These are phyloP conservation scores for Botia almorhae DNA, from an alignment of 2,797 vertebrate species.

Conservation along the genomic window DNA sequence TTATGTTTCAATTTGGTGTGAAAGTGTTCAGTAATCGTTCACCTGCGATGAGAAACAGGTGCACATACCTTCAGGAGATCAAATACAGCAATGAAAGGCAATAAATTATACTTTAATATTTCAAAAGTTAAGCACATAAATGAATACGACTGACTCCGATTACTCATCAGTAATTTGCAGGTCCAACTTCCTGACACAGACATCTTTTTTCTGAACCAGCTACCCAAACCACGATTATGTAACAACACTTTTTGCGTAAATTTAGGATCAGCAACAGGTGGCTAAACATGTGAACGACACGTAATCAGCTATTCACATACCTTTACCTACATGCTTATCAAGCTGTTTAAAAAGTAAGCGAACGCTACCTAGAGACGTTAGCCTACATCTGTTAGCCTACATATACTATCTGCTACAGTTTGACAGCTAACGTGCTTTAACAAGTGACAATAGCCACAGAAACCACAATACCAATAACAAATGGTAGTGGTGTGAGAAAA, in stretches of 20 bases:
- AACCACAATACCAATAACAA: not conserved
- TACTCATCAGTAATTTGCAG: not conserved
- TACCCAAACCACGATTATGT: not conserved
- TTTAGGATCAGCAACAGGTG: not conserved
- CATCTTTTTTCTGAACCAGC: not conserved
- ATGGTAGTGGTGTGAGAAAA: no score
- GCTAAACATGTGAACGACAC: not conserved
- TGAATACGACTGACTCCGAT: not conserved
- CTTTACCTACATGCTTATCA: not conserved
- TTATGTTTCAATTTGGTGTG: not conserved
- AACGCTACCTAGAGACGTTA: constrained; percentile 2
- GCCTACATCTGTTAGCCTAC: not conserved
- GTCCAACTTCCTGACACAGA: not conserved
- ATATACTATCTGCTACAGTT: not conserved
- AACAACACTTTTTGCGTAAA: not conserved
- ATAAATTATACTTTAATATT: not conserved
- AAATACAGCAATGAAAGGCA: not conserved
- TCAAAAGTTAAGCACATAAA: not conserved
- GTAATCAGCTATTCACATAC: not conserved
- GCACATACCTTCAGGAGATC: not conserved
- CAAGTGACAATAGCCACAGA: not conserved
- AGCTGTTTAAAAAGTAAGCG: not conserved
- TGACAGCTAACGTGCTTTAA: not conserved
- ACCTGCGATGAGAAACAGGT: constrained; percentile 9
- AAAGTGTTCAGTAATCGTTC: not conserved